Evolutionary conservation across 2,797 vertebrate genomes (phyloP), one percentile per base, ranked within the genome.

Genomic region (Catamblyrhynchus diadema): DNA sequence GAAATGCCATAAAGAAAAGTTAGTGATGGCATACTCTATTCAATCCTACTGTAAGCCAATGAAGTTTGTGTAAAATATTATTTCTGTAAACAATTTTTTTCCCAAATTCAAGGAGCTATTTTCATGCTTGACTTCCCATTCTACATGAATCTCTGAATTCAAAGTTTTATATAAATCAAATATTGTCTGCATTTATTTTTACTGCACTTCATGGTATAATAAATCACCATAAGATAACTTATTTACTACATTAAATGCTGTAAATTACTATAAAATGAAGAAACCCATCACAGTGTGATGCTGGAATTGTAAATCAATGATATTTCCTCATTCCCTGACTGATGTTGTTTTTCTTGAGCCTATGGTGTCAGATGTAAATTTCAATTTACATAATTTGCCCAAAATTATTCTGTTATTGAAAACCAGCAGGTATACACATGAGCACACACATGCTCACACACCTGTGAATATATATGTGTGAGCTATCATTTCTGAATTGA

Each of bases 221-320:
- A 90, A 47, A 90, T 97, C 85, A 95, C 33, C 75, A 86, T 90
- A 93, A 95, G 19, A 94, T 44, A 50, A 94, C 89, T 93, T 96
- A 88, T 95, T 90, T 89, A 93, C 73, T 93, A 66, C 51, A 91
- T 95, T 95, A 97, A 96, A 95, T 96, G 57, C 22, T 95, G 60
- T 95, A 96, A 97, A 96, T 96, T 94, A 73, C 45, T 94, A 60
- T 94, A 96, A 95, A 97, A 77, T 96, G 61, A 96, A 96, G 42
- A 77, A 97, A 66, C 65, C 20, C 45, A 94, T 96, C 87, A 81
- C 39, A 86, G 9, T n/a, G 32, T 70, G 85, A 85, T 91, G 78
- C 33, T 24, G 12, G 65, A 95, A 89, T 23, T 88, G 45, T 95
- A 96, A 97, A 96, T 97, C 90, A 90, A 25, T 86, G 72, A 44